phyloP scores from a whole-genome alignment of 2,113 vertebrate species.

The Carassius carassius region DNA sequence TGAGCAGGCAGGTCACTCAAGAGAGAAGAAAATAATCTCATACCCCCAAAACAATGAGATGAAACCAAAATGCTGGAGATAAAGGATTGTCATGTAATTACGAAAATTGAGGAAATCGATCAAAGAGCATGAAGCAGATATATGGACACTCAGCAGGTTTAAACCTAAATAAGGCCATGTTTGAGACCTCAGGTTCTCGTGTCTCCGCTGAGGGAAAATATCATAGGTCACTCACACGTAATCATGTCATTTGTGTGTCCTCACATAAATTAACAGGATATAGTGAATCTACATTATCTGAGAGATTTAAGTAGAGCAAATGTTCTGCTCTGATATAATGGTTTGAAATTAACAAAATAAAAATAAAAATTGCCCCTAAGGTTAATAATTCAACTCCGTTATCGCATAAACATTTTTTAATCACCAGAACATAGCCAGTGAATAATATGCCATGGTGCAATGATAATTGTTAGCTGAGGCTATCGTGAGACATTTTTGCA shows the following conservation, averaged over 20 bases:
- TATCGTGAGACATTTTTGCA: not conserved
- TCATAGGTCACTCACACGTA: not conserved
- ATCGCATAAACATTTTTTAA: not conserved
- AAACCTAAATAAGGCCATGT: conserved; percentile 1
- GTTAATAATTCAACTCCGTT: not conserved
- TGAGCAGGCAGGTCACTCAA: conserved; percentile 55
- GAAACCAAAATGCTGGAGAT: conserved; percentile 45
- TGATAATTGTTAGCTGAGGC: not conserved
- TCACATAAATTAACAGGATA: not conserved
- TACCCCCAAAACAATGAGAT: conserved; percentile 41
- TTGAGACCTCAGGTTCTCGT: not conserved
- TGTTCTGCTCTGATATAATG: not conserved
- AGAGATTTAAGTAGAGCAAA: not conserved
- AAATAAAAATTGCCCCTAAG: not conserved
- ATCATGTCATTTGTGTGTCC: not conserved
- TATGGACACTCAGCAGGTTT: not conserved
- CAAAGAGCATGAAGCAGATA: conserved; percentile 25
- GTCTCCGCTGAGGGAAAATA: not conserved
- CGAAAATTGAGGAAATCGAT: conserved; percentile 41
- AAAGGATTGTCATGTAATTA: conserved; percentile 50
- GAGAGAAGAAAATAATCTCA: conserved; percentile 50
- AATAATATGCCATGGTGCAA: not conserved
- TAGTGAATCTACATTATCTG: not conserved
- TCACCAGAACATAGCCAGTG: not conserved
- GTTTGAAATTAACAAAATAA: not conserved